Evolutionary conservation across 1,140 invertebrate genomes (phyloP), one percentile per base, ranked within the genome.

Genomic region (Penaeus vannamei): DNA sequence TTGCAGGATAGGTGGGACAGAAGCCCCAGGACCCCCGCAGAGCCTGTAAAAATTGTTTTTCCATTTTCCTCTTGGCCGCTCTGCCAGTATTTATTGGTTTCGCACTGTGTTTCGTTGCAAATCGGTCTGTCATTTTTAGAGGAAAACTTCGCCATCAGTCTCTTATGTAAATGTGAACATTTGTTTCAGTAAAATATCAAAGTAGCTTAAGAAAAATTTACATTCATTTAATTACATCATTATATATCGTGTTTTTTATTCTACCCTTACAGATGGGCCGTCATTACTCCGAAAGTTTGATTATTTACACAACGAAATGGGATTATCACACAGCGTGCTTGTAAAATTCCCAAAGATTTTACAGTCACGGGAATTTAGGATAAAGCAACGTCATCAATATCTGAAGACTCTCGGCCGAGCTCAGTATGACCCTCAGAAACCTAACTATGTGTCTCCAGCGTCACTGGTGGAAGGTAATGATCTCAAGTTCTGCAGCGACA

Each of bases 261-360:
- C 17, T 53, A 53, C 14, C 17, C n/a, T 77, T 80, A 26, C 83
- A 89, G 87, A 83, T 89, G 82, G 87, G 12, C 82, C 59, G 8
- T 77, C 87, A 29, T 23, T 89, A 60, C 12, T 85, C n/a, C 66
- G 82, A 53, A 76, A 83, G 29, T 89, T 89, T 53, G 60, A 85
- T 10, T 80, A 76, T 64, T 53, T 60, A 23, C 87, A 89, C 64
- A 89, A 85, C 46, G 29, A 80, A 76, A 89, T 89, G 59, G 87
- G 87, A 17, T 62, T 89, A n/a, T 26, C 81, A 46, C 87, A 89
- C 60, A 20, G 42, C 1, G 66, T 79, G 36, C 8, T 89, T 1
- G 69, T 89, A n/a, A 60, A 89, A 60, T 89, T 89, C 53, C 87
- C 87, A 19, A 26, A 89, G 2, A 42, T 89, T n/a, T 81, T 89